Evolutionary conservation across 1,140 invertebrate genomes (phyloP).

Genomic region (Zelostemma sp.): DNA sequence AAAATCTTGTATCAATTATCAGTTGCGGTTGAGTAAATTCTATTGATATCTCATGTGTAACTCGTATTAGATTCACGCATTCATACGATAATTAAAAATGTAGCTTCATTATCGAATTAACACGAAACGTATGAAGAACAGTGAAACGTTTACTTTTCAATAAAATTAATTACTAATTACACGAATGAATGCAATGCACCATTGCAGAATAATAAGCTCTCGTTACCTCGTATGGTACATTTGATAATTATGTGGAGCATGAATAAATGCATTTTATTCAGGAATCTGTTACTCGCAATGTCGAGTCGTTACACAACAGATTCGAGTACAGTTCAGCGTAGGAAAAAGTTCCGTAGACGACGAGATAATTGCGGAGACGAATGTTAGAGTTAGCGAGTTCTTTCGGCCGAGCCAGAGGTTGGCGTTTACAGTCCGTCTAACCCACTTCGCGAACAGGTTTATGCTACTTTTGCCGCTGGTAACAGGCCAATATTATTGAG

Average conservation of each 20-base stretch:
- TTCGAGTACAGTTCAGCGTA: not conserved
- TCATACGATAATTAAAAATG: no score
- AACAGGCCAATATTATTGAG: conserved; percentile 54
- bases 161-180: no score
- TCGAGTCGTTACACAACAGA: not conserved
- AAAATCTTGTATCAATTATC: no score
- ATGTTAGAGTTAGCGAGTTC: conserved; percentile 32
- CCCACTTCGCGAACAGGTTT: conserved; percentile 68
- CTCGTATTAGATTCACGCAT: no score
- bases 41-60: no score
- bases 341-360: conserved; percentile 8
- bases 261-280: not conserved
- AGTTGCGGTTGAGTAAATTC: no score
- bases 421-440: conserved; percentile 53
- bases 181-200: no score
- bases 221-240: conserved; percentile 4
- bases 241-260: conserved; percentile 1
- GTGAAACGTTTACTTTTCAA: no score
- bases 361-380: conserved; percentile 22
- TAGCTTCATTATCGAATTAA: no score
- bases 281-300: not conserved
- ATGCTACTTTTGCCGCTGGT: conserved; percentile 43
- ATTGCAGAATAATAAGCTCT: no score
- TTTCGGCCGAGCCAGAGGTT: conserved; percentile 30
- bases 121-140: no score